Evolutionary conservation across 1,140 invertebrate genomes (phyloP).

Genomic region (Drosophila lacertosa): DNA sequence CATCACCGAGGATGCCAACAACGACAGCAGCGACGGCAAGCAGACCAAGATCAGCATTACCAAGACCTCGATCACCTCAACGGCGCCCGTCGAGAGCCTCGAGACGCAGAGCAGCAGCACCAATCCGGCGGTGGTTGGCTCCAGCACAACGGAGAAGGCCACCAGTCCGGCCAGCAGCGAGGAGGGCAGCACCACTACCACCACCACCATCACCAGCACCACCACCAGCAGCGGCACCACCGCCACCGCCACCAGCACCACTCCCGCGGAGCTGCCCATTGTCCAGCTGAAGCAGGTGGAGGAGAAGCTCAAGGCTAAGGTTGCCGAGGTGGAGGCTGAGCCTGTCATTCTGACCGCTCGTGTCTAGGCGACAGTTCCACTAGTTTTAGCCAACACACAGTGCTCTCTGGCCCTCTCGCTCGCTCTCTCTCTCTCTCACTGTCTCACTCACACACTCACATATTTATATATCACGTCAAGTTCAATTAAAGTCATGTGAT

Average conservation of each 20-base stretch:
- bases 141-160: slow-evolving; percentile 23
- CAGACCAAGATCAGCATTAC: slow-evolving; percentile 77
- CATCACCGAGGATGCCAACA: slow-evolving; percentile 64
- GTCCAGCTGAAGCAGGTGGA: slow-evolving; percentile 71
- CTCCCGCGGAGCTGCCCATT: slow-evolving; percentile 56
- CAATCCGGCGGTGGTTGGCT: slow-evolving; percentile 18
- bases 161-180: slow-evolving; percentile 18
- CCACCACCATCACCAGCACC: slow-evolving; percentile 1
- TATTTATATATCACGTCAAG: slow-evolving; percentile 62
- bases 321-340: slow-evolving; percentile 81
- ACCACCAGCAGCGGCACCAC: background rate
- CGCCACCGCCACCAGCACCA: slow-evolving; percentile 14
- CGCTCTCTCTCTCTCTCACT: slow-evolving; percentile 18
- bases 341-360: slow-evolving; percentile 75
- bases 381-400: slow-evolving; percentile 46
- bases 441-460: slow-evolving; percentile 15
- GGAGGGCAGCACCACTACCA: slow-evolving; percentile 12
- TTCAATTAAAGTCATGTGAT: slow-evolving; percentile 82
- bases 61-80: slow-evolving; percentile 72
- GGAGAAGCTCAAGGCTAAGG: slow-evolving; percentile 80
- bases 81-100: slow-evolving; percentile 58
- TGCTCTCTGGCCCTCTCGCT: slow-evolving; percentile 6
- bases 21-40: slow-evolving; percentile 63
- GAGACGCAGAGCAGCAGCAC: slow-evolving; percentile 35
- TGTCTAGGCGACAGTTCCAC: slow-evolving; percentile 43